phyloP scores from a whole-genome alignment of 1,140 invertebrate species.

The Achatina immaculata region DNA sequence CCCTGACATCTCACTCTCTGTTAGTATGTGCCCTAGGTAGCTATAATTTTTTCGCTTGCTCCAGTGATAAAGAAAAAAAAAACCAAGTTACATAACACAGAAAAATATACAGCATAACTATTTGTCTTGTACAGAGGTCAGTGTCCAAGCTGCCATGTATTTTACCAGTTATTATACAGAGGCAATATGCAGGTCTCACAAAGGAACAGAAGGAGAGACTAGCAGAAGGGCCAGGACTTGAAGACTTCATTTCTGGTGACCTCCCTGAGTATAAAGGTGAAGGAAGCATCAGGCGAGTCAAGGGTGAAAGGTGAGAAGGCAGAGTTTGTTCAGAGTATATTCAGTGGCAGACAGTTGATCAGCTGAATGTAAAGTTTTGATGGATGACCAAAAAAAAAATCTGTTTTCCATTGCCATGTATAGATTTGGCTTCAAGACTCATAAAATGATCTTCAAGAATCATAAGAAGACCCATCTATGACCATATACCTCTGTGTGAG shows the following conservation, averaged over 20 bases:
- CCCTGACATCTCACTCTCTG: too few relatives aligned
- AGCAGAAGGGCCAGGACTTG: conserved; percentile 70
- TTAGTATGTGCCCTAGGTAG: too few relatives aligned
- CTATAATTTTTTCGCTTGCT: too few relatives aligned
- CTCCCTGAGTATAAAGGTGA: conserved; percentile 74
- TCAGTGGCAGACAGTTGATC: too few relatives aligned
- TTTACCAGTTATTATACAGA: neutral
- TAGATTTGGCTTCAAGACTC: too few relatives aligned
- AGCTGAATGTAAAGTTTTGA: conserved; percentile 31
- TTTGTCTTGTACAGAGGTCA: neutral
- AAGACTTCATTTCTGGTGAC: conserved; percentile 74
- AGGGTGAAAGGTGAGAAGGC: conserved; percentile 79
- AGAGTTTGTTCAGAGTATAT: too few relatives aligned
- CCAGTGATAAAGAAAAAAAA: too few relatives aligned
- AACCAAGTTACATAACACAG: too few relatives aligned
- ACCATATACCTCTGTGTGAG: too few relatives aligned
- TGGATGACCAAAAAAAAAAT: neutral
- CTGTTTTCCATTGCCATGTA: neutral
- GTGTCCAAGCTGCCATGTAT: neutral
- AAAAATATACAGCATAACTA: too few relatives aligned
- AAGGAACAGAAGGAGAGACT: conserved; percentile 59
- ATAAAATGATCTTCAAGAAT: too few relatives aligned
- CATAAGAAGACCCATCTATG: too few relatives aligned
- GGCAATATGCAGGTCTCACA: conserved; percentile 45
- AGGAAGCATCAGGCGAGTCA: conserved; percentile 83